Evolutionary conservation across 1,140 invertebrate species (phyloP), one percentile per base, ranked within the genome.

Genomic region (Sycophila sp.): DNA sequence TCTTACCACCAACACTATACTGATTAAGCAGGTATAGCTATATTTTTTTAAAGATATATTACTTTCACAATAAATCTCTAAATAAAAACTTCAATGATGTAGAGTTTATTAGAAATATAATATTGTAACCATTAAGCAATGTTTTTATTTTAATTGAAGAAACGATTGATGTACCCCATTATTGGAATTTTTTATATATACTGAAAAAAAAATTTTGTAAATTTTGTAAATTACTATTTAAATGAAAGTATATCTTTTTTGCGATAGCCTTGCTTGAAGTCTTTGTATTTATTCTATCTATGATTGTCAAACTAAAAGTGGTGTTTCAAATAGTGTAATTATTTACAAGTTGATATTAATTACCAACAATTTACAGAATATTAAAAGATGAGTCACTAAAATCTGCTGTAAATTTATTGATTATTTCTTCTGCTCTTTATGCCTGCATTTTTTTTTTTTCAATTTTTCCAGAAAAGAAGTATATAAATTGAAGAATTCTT

Each of bases 221-320:
- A n/a, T n/a, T n/a, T n/a, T n/a, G n/a, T n/a, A n/a, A n/a, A n/a
- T n/a, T n/a, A n/a, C n/a, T n/a, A n/a, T n/a, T n/a, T n/a, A n/a
- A n/a, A n/a, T n/a, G n/a, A n/a, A 38, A 13, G 19, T 26, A 68
- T 38, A 24, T 19, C 17, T 38, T 45, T 34, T 49, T 56, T 58
- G 53, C 17, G 34, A 28, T 32, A 60, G 47, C 59, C 19, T 59
- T 70, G 56, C 45, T 70, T 56, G 40, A 24, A 62, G 24, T 62
- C 63, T 77, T 51, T 71, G 55, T 70, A 66, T 70, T 78, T 65
- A 67, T 63, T 73, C 75, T 66, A 7, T 64, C 26, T 22, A 47
- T 60, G 19, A 24, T 45, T 59, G 55, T 68, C n/a, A 65, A n/a
- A 59, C 36, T 40, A 63, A 64, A 71, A 51, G 47, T 30, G 36